Conservation (phyloP, 2,113 vertebrate genomes). For the Solea solea region DNA sequence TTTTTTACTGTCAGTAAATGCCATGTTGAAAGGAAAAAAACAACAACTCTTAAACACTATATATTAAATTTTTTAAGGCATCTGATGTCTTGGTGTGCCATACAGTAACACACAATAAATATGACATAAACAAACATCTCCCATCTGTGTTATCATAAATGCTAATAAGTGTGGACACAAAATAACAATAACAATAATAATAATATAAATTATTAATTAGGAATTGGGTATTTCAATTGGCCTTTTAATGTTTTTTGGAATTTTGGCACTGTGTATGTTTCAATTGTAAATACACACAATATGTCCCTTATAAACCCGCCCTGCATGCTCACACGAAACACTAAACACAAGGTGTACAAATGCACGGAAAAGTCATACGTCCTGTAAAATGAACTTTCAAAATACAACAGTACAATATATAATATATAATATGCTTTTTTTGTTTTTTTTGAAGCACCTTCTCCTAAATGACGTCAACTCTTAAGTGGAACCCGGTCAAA, state of each 20-base stretch:
- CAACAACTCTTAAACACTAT: constrained; percentile 7
- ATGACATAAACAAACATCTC: constrained; percentile 25
- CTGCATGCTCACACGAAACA: not conserved
- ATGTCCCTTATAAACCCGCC: not conserved
- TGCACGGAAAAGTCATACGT: not conserved
- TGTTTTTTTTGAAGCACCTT: not conserved
- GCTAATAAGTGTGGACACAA: not conserved
- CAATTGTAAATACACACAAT: not conserved
- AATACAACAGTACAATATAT: not conserved
- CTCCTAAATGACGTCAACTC: not conserved
- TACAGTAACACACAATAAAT: constrained; percentile 10
- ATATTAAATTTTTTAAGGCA: constrained; percentile 63
- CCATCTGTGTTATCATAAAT: constrained; percentile 7
- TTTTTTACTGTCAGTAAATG: constrained; percentile 15
- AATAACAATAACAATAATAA: not conserved
- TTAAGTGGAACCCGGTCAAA: constrained; percentile 30
- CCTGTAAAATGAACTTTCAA: not conserved
- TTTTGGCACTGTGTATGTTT: not conserved
- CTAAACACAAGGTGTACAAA: constrained; percentile 6
- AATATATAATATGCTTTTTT: not conserved
- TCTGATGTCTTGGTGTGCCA: constrained; percentile 35
- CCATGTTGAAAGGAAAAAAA: constrained; percentile 15
- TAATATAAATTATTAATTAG: not conserved
- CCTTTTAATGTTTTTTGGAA: constrained; percentile 27
- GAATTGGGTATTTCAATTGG: constrained; percentile 32